A percentile compares a stretch with the other conserved stretches of the same genome.
Evolutionary conservation across 2,113 vertebrate genomes (phyloP).

Genomic region (Rhizomys pruinosus): DNA sequence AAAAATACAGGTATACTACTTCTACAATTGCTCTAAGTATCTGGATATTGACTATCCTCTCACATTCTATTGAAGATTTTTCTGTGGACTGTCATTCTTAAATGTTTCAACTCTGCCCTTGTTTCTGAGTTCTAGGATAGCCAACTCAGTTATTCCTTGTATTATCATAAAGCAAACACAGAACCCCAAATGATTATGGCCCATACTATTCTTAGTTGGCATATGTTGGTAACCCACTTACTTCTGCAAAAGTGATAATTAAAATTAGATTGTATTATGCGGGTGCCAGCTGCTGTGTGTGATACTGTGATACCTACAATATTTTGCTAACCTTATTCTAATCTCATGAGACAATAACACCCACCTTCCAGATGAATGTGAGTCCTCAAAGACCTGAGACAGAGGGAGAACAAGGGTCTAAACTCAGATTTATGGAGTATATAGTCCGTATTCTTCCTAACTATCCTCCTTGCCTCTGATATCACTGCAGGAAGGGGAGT

Average conservation of each 20-base stretch:
- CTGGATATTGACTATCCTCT: background rate
- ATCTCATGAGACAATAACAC: background rate
- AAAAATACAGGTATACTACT: background rate
- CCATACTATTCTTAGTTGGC: background rate
- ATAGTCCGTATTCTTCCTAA: background rate
- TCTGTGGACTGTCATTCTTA: background rate
- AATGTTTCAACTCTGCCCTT: background rate
- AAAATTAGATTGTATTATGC: background rate
- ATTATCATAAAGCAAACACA: background rate
- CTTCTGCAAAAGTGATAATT: background rate
- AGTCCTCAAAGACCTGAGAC: background rate
- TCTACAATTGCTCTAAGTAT: constrained; percentile 2
- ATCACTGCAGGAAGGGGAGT: background rate
- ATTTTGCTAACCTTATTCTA: background rate
- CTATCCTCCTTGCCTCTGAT: background rate
- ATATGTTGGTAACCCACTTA: background rate
- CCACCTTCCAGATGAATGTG: background rate
- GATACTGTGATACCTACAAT: too few species aligned
- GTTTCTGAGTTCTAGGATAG: background rate
- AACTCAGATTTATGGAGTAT: background rate
- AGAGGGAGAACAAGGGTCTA: background rate
- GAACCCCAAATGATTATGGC: background rate
- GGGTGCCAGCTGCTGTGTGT: background rate
- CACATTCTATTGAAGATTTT: background rate
- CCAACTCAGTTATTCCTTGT: background rate